phyloP scores from a whole-genome alignment of 2,113 vertebrate species.

The Pristiophorus japonicus region DNA sequence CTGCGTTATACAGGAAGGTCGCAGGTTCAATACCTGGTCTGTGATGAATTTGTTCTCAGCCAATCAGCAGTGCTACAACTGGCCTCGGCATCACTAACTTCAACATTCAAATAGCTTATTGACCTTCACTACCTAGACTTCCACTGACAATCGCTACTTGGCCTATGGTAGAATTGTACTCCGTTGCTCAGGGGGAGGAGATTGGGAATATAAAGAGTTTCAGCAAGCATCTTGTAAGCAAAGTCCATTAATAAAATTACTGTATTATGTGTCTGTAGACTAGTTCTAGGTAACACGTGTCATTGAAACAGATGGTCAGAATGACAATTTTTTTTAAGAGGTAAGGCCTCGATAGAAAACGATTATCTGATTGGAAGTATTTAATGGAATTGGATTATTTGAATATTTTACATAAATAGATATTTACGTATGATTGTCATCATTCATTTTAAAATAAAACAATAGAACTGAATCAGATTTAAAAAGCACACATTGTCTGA shows the following conservation, averaged over 20 bases:
- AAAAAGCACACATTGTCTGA: background rate
- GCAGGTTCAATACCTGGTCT: background rate
- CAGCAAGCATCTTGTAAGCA: background rate
- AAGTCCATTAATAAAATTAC: background rate
- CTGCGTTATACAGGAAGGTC: background rate
- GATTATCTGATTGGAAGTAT: background rate
- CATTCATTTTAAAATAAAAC: background rate
- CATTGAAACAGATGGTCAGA: conserved; percentile 1
- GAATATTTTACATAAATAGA: too few relatives aligned
- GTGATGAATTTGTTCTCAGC: background rate
- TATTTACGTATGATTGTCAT: background rate
- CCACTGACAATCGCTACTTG: background rate
- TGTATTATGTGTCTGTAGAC: too few relatives aligned
- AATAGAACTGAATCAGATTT: background rate
- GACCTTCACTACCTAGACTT: background rate
- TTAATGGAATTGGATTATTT: background rate
- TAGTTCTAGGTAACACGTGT: background rate
- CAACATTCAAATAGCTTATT: background rate
- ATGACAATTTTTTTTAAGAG: background rate
- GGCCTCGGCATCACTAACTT: background rate
- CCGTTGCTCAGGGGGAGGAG: background rate
- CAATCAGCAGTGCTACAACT: background rate
- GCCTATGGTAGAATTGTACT: background rate
- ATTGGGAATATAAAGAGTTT: background rate
- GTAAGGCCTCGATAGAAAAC: background rate